Conservation (phyloP, 2,888 invertebrate species). For the Thereva unica region DNA sequence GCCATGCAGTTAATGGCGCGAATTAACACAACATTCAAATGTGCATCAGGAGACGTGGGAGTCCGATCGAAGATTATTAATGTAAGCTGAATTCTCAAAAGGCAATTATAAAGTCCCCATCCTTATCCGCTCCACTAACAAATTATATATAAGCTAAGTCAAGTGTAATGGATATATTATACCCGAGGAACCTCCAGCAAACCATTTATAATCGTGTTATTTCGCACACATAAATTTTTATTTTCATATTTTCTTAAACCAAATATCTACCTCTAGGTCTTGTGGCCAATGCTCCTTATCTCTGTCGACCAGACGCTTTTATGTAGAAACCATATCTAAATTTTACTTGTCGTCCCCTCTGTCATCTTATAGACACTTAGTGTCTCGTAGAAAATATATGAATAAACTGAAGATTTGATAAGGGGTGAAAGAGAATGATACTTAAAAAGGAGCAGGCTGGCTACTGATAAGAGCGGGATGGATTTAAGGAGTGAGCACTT, state of each 20-base stretch:
- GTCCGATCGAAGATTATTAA: constrained; percentile 7
- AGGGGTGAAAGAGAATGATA: constrained; percentile 20
- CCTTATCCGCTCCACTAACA: background rate
- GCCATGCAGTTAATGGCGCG: too few species aligned
- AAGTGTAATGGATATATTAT: constrained; percentile 36
- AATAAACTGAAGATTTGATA: constrained; percentile 39
- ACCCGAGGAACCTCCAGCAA: constrained; percentile 30
- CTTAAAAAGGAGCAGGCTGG: constrained; percentile 17
- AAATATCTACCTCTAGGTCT: constrained; percentile 34
- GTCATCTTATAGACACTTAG: constrained; percentile 40
- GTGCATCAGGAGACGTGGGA: constrained; percentile 7
- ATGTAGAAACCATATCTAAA: constrained; percentile 46
- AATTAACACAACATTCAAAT: too few species aligned
- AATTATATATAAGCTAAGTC: constrained; percentile 20
- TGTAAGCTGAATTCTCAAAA: constrained; percentile 27
- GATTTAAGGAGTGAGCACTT: constrained; percentile 30
- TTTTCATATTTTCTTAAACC: constrained; percentile 38
- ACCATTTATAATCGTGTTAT: constrained; percentile 41
- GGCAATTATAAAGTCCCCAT: constrained; percentile 27
- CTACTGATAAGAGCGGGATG: constrained; percentile 28
- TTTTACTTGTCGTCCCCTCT: constrained; percentile 41
- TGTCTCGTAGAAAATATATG: constrained; percentile 39
- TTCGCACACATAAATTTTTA: constrained; percentile 40
- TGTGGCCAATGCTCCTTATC: constrained; percentile 49
- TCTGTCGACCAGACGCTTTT: constrained; percentile 59